These are phyloP conservation scores for Hydrolagus affinis DNA, from an alignment of 2,113 vertebrate species.

Conservation along the genomic window DNA sequence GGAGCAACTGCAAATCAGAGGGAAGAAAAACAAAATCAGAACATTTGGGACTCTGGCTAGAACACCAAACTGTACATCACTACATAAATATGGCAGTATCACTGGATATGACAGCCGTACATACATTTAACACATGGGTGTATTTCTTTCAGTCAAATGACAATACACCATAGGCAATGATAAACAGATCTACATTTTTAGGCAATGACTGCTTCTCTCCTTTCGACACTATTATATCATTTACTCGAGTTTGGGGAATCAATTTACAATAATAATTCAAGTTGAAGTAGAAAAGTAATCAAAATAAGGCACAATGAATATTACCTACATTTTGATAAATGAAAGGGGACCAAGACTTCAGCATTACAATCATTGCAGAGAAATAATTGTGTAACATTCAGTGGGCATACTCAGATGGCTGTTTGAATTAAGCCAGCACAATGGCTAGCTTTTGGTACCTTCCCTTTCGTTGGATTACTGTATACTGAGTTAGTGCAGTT, in stretches of 20 bases:
- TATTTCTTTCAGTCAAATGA: not conserved
- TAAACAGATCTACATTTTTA: conserved; percentile 5
- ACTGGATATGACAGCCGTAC: conserved; percentile 67
- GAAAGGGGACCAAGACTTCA: conserved; percentile 57
- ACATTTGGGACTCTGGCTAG: conserved; percentile 72
- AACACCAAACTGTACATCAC: conserved; percentile 70
- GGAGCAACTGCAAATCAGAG: conserved; percentile 40
- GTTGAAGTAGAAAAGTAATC: conserved; percentile 62
- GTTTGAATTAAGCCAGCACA: conserved; percentile 29
- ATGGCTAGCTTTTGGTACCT: conserved; percentile 37
- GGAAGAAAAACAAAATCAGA: conserved; percentile 44
- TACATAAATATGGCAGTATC: conserved; percentile 92
- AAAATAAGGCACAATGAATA: conserved; percentile 98
- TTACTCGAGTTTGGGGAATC: conserved; percentile 24
- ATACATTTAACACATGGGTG: not conserved
- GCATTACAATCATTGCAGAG: conserved; percentile 55
- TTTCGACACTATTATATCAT: conserved; percentile 28
- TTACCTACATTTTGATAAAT: conserved; percentile 53
- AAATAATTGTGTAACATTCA: conserved; percentile 52
- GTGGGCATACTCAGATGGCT: conserved; percentile 36
- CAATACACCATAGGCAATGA: conserved; percentile 24
- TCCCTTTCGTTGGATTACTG: conserved; percentile 51
- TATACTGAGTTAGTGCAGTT: conserved; percentile 45
- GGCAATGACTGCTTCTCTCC: conserved; percentile 7
- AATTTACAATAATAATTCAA: conserved; percentile 67